A percentile compares a stretch with the other conserved stretches of the same genome.
phyloP scores from a whole-genome alignment of 1,140 invertebrate genomes.

The Phortica variegata region DNA sequence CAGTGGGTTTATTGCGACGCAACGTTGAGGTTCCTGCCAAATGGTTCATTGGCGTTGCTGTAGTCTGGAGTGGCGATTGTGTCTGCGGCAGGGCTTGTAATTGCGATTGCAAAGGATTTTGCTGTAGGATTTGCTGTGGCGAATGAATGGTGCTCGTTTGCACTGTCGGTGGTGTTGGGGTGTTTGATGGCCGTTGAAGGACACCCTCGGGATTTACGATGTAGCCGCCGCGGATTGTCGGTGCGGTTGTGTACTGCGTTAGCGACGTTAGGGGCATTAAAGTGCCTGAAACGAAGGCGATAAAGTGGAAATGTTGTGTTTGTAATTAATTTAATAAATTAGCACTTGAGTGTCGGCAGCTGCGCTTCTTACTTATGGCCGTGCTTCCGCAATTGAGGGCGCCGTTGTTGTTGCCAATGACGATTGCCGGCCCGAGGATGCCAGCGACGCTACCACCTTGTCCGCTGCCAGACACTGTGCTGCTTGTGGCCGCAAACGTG shows the following conservation, averaged over 20 bases:
- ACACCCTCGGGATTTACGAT: constrained; percentile 38
- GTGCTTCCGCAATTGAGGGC: constrained; percentile 30
- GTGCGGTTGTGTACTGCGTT: constrained; percentile 45
- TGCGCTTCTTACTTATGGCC: constrained; percentile 35
- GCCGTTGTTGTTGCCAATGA: constrained; percentile 29
- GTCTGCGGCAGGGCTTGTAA: constrained; percentile 15
- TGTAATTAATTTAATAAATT: neutral
- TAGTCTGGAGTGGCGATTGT: constrained; percentile 17
- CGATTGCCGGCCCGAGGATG: constrained; percentile 43
- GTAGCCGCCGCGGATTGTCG: constrained; percentile 42
- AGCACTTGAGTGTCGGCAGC: neutral
- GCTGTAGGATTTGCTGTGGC: constrained; percentile 2
- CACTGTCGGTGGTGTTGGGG: constrained; percentile 33
- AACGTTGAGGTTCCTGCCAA: constrained; percentile 28
- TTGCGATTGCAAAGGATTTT: constrained; percentile 29
- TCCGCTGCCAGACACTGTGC: constrained; percentile 5
- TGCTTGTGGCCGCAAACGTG: constrained; percentile 29
- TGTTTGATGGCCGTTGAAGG: constrained; percentile 35
- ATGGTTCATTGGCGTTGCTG: constrained; percentile 21
- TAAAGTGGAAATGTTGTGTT: constrained; percentile 1
- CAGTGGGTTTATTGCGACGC: constrained; percentile 29
- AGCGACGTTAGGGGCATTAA: constrained; percentile 42
- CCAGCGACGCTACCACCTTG: constrained; percentile 19
- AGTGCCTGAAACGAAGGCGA: constrained; percentile 24
- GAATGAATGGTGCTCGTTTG: constrained; percentile 10